Conservation (phyloP, 2,113 vertebrate species). For the Acinonyx jubatus region DNA sequence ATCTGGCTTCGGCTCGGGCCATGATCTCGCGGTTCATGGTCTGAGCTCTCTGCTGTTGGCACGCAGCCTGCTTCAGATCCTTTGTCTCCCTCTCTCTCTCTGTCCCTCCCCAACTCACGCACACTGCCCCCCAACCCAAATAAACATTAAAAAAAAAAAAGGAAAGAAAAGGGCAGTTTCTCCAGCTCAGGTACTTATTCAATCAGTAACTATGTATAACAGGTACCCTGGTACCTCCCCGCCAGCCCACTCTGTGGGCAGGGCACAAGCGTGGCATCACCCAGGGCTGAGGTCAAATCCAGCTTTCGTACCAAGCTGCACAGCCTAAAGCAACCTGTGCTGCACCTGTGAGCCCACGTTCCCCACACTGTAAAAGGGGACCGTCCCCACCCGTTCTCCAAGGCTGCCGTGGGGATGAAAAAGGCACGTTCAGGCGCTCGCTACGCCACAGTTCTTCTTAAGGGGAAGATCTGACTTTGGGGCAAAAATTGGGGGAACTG, state of each 20-base stretch:
- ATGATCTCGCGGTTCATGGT: too few species aligned
- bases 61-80: too few species aligned
- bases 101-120: too few species aligned
- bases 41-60: too few species aligned
- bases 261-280: not conserved
- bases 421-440: fast-evolving
- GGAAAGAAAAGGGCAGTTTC: not conserved
- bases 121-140: too few species aligned
- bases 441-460: not conserved
- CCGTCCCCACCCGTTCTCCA: fast-evolving
- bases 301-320: not conserved
- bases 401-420: not conserved
- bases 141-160: too few species aligned
- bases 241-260: fast-evolving
- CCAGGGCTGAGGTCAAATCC: not conserved
- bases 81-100: too few species aligned
- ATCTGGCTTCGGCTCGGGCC: too few species aligned
- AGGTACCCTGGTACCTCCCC: not conserved
- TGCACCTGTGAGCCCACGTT: not conserved
- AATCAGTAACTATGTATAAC: not conserved
- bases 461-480: not conserved
- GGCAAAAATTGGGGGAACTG: not conserved
- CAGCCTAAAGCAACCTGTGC: not conserved
- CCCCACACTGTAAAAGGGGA: not conserved
- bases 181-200: not conserved